Evolutionary conservation across 2,797 vertebrate species (phyloP).

Genomic region (Sebastes hopkinsi): DNA sequence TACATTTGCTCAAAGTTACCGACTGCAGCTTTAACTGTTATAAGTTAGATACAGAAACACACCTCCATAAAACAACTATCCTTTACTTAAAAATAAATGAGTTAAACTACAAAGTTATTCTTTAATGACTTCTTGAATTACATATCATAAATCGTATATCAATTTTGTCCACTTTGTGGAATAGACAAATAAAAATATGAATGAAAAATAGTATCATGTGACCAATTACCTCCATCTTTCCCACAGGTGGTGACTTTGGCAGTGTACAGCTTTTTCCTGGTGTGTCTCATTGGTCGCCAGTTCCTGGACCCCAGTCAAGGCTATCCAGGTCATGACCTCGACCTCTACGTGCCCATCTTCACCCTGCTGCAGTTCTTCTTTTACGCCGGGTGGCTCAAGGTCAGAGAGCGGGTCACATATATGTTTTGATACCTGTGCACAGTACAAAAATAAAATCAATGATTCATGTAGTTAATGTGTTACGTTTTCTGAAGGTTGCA

Average conservation of each 20-base stretch:
- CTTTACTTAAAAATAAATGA: neutral
- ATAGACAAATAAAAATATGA: neutral
- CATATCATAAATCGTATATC: neutral
- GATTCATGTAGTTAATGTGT: neutral
- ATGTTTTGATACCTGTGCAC: neutral
- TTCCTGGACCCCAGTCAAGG: conserved; percentile 91
- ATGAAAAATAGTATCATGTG: neutral
- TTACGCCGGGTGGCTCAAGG: conserved; percentile 96
- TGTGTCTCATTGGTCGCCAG: conserved; percentile 93
- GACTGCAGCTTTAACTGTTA: neutral
- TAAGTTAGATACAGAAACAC: neutral
- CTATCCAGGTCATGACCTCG: conserved; percentile 90
- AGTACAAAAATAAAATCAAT: neutral
- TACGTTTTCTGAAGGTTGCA: conserved; percentile 83
- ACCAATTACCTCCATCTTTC: neutral
- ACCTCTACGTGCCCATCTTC: conserved; percentile 92
- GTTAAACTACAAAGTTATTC: neutral
- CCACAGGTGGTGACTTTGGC: conserved; percentile 92
- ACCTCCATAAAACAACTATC: neutral
- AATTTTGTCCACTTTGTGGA: neutral
- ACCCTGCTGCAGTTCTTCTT: conserved; percentile 96
- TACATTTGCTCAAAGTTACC: too few species aligned
- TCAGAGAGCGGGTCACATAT: conserved; percentile 36
- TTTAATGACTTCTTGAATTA: neutral
- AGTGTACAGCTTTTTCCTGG: conserved; percentile 93